Evolutionary conservation across 2,888 invertebrate species (phyloP).

Genomic region (Linyphia triangularis): DNA sequence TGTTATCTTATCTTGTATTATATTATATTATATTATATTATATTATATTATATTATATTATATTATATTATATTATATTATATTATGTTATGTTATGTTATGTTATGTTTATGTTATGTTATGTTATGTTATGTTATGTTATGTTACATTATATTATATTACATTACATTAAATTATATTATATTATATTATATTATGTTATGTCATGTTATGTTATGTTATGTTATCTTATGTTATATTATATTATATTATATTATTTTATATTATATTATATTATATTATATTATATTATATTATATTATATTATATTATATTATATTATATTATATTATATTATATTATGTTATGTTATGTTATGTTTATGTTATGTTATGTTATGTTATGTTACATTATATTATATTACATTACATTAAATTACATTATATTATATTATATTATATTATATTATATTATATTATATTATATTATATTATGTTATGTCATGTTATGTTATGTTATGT

Average conservation of each 20-base stretch:
- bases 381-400: neutral
- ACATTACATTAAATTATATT: neutral
- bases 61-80: neutral
- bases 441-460: neutral
- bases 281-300: neutral
- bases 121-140: neutral
- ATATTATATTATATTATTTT: too few species aligned
- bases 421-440: neutral
- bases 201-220: neutral
- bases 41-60: neutral
- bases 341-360: neutral
- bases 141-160: neutral
- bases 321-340: neutral
- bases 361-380: neutral
- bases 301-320: neutral
- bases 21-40: neutral
- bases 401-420: neutral
- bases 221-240: too few species aligned
- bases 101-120: neutral
- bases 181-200: neutral
- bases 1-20: neutral
- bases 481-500: too few species aligned
- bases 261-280: neutral
- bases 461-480: neutral
- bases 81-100: neutral